Conservation (phyloP, 2,888 invertebrate species). For the Halictus quadricinctus region DNA sequence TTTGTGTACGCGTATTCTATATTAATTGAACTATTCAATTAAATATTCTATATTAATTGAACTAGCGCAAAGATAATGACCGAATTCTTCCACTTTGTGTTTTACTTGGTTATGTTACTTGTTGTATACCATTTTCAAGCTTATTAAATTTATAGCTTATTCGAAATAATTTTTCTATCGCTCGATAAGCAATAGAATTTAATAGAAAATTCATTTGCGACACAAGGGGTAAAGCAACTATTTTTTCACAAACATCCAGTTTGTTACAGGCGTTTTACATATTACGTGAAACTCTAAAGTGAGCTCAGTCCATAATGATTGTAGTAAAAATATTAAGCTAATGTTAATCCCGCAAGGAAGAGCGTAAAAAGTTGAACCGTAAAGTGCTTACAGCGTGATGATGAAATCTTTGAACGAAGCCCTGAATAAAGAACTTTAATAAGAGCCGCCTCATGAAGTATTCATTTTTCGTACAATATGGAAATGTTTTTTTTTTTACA, state of each 20-base stretch:
- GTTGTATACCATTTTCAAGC: neutral
- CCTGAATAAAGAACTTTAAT: conserved; percentile 10
- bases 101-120: too few species aligned
- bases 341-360: neutral
- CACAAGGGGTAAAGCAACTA: neutral
- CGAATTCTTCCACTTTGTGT: neutral
- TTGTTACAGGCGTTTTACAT: neutral
- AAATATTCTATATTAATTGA: neutral
- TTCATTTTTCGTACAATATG: conserved; percentile 15
- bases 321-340: neutral
- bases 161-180: neutral
- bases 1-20: neutral
- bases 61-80: neutral
- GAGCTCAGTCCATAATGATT: neutral
- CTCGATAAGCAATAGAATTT: neutral
- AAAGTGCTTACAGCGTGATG: neutral
- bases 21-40: neutral
- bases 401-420: conserved; percentile 17
- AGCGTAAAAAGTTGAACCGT: neutral
- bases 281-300: neutral
- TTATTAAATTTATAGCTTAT: neutral
- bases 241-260: neutral
- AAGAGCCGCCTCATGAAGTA: conserved; percentile 13
- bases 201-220: neutral
- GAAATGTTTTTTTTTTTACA: neutral